Base-by-base conservation (phyloP, 2,888 invertebrate genomes). In the Eremobia ochroleuca region DNA sequence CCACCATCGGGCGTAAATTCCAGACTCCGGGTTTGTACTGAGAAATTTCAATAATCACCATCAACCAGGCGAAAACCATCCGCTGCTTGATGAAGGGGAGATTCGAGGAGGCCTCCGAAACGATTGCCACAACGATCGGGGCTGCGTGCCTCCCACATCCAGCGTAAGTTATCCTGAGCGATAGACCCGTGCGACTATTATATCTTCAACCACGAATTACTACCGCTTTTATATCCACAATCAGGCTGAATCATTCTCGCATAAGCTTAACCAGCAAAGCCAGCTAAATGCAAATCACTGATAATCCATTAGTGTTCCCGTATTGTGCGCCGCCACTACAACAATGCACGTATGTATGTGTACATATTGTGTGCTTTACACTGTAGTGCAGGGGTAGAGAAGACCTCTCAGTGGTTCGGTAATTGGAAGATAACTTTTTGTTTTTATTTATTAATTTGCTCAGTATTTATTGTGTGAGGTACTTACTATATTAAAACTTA, bases 281-380 rank as follows among this genome's bases (percentile, higher is more conserved):
- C 92, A 92, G 94, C 95, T 95, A 96, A 96, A 96, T 97, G 96
- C 96, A 96, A 96, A 97, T 97, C 96, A 94, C 94, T 94, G 95
- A 95, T 96, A 96, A 96, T 96, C 96, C 96, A 97, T 97, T 96
- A 97, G 96, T 93, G 93, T 90, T 89, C 91, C 89, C 86, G 89
- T 91, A 92, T 92, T 92, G 92, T 92, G 89, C 90, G 84, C 89
- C 81, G 77, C 78, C 88, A 84, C 81, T 84, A 82, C 83, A 85
- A 86, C 88, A 88, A 87, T 91, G 87, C 84, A 85, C 70, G 69
- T 74, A 81, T 77, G 69, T 74, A 81, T 77, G 75, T 82, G 85
- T 89, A 77, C 58, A 46, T 72, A 70, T 68, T 70, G 73, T 82
- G 68, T 64, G 71, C 73, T 70, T 81, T 77, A 78, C 72, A 85